A percentile compares a stretch with the other conserved stretches of the same genome.
phyloP scores from a whole-genome alignment of 2,113 vertebrate species.

The Spea bombifrons region DNA sequence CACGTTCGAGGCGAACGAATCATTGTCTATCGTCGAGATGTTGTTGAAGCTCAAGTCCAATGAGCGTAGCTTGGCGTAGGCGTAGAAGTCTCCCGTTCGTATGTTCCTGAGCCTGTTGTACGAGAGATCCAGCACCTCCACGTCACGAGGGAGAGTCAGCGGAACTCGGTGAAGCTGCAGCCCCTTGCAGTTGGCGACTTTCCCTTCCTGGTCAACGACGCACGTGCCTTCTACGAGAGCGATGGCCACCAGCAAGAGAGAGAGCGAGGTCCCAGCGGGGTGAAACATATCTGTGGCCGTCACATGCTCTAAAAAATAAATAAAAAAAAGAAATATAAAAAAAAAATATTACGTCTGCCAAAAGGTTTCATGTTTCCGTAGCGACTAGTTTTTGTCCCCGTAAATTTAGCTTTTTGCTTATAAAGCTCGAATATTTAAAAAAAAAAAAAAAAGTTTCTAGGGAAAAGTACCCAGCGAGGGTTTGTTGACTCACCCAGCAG shows the following conservation, averaged over 20 bases:
- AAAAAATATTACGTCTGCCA: not conserved
- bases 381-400: no score
- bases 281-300: not conserved
- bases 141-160: conserved; percentile 54
- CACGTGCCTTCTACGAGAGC: not conserved
- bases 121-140: conserved; percentile 71
- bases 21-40: conserved; percentile 63
- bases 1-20: conserved; percentile 64
- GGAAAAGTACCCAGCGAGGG: no score
- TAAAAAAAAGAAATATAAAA: not conserved
- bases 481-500: not conserved
- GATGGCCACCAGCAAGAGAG: not conserved
- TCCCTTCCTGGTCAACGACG: rapidly evolving
- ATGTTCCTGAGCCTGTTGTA: conserved; percentile 68
- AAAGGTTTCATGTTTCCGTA: no score
- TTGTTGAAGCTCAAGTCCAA: conserved; percentile 70
- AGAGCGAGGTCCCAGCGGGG: not conserved
- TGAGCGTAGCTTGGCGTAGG: conserved; percentile 55
- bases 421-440: no score
- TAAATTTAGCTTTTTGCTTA: no score
- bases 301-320: conserved; percentile 7
- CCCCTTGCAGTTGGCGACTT: conserved; percentile 64
- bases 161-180: conserved; percentile 61
- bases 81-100: conserved; percentile 51
- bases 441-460: no score